phyloP scores from a whole-genome alignment of 2,797 vertebrate genomes.

The Harpagifer antarcticus region DNA sequence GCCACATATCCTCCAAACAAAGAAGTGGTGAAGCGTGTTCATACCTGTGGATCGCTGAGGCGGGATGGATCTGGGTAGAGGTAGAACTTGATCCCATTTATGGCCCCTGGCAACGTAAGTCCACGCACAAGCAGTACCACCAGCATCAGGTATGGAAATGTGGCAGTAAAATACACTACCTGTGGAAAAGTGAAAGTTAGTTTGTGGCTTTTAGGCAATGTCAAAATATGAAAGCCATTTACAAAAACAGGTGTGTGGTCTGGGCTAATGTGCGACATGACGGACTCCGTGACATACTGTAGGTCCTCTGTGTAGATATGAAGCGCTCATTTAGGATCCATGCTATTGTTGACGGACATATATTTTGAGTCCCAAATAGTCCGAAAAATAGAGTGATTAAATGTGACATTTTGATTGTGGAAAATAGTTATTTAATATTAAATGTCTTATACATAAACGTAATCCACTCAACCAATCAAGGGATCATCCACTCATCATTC shows the following conservation, averaged over 20 bases:
- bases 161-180: slow-evolving; percentile 96
- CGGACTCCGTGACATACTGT: too few species aligned
- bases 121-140: slow-evolving; percentile 92
- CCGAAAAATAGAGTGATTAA: too few species aligned
- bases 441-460: not conserved
- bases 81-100: slow-evolving; percentile 94
- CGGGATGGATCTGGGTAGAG: slow-evolving; percentile 94
- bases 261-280: too few species aligned
- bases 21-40: slow-evolving; percentile 1
- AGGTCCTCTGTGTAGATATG: too few species aligned
- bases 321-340: too few species aligned
- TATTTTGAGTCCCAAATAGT: too few species aligned
- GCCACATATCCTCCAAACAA: not conserved
- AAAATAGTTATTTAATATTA: too few species aligned
- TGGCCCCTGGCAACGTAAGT: slow-evolving; percentile 92
- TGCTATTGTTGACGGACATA: too few species aligned
- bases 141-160: slow-evolving; percentile 96
- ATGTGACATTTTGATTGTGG: too few species aligned
- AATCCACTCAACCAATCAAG: not conserved
- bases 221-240: too few species aligned
- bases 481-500: too few species aligned
- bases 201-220: not conserved
- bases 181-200: slow-evolving; percentile 46
- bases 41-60: slow-evolving; percentile 95
- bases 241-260: too few species aligned